Percentiles rank a stretch among this genome's conserved stretches.
Conservation (phyloP, 2,797 vertebrate species). For the Enteromius anoplus region DNA sequence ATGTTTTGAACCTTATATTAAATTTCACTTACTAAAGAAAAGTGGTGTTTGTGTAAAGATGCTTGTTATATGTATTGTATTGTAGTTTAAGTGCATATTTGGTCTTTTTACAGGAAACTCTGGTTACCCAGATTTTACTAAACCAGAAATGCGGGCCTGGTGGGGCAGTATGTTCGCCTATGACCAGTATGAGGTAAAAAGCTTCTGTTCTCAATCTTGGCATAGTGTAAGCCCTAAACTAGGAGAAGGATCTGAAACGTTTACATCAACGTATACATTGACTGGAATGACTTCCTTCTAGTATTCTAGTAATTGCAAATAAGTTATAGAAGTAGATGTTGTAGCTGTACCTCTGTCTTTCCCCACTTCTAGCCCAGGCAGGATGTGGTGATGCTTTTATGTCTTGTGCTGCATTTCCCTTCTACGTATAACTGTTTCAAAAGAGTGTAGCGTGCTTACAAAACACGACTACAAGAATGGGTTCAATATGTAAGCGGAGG, state of each 20-base stretch:
- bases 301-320: neutral
- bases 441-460: constrained; percentile 1
- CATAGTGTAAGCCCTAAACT: neutral
- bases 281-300: neutral
- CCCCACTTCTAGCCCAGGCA: neutral
- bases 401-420: constrained; percentile 1
- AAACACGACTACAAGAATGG: neutral
- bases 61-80: neutral
- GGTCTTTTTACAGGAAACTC: constrained; percentile 79
- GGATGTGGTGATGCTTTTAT: constrained; percentile 22
- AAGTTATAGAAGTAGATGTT: neutral
- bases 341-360: neutral
- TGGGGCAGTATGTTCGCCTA: constrained; percentile 92
- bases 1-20: neutral
- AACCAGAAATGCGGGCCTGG: constrained; percentile 85
- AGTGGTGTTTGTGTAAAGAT: neutral
- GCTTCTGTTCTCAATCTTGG: neutral
- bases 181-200: constrained; percentile 84
- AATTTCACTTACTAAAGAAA: neutral
- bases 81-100: neutral
- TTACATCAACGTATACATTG: neutral
- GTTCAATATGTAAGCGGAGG: neutral
- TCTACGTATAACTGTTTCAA: neutral
- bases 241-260: neutral
- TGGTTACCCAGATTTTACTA: constrained; percentile 91